These are phyloP conservation scores for Arctocebus calabarensis DNA, from an alignment of 2,797 vertebrate species.

Conservation along the genomic window DNA sequence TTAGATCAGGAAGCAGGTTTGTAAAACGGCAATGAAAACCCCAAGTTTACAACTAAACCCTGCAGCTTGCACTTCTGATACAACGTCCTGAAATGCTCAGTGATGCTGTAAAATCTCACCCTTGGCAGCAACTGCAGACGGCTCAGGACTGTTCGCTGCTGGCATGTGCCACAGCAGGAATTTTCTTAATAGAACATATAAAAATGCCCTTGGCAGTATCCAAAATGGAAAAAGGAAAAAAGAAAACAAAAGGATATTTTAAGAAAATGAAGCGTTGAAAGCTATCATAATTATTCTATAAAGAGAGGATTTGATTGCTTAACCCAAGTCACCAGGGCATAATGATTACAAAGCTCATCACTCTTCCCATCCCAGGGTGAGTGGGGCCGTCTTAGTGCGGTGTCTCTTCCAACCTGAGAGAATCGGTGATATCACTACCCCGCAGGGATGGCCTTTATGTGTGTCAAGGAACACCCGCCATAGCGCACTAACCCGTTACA, in stretches of 20 bases:
- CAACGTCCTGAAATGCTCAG: constrained; percentile 25
- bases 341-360: constrained; percentile 81
- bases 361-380: constrained; percentile 74
- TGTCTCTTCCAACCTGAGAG: constrained; percentile 69
- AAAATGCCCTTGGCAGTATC: constrained; percentile 76
- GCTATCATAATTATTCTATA: constrained; percentile 79
- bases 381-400: constrained; percentile 76
- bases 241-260: neutral
- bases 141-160: neutral
- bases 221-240: constrained; percentile 34
- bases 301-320: constrained; percentile 76
- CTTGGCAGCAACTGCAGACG: constrained; percentile 55
- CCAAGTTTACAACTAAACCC: neutral
- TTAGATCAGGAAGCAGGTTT: neutral
- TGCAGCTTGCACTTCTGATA: constrained; percentile 46
- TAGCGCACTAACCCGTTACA: constrained; percentile 65
- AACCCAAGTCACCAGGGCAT: constrained; percentile 76
- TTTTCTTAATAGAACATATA: constrained; percentile 77
- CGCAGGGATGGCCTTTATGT: constrained; percentile 80
- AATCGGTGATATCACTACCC: constrained; percentile 86
- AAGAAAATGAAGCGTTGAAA: constrained; percentile 70
- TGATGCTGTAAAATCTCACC: constrained; percentile 68
- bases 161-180: constrained; percentile 62
- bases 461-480: constrained; percentile 83
- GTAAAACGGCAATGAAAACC: constrained; percentile 44